Evolutionary conservation across 2,113 vertebrate genomes (phyloP), one percentile per base, ranked within the genome.

Genomic region (Colossoma macropomum): DNA sequence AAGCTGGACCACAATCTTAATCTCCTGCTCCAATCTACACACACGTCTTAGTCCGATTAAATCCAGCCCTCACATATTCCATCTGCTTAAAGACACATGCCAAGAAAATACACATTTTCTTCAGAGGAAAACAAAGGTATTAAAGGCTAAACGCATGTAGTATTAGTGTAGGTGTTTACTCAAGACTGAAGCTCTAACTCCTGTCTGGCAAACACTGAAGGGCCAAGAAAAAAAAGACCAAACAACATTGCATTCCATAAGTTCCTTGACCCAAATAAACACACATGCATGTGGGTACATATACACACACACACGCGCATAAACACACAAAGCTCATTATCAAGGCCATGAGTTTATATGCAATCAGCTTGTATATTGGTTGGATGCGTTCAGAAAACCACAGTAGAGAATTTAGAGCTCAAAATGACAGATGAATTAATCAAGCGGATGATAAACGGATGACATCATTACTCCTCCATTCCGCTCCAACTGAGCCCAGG

Each of bases 1-100:
- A 93, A 91, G 75, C 92, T 85, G 79, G 83, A 85, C 90, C 81
- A 87, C 85, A 86, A 80, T 92, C 92, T 87, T 94, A 95, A 94
- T 94, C 94, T 94, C 86, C 69, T 81, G 81, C 8, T 92, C 88
- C 89, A 94, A 93, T 94, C 93, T 93, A 91, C 92, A 88, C 87
- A 91, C 86, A 87, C 88, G 90, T 86, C 89, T 88, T 91, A 91
- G 89, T 93, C 92, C 90, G 92, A 94, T 95, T 95, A 93, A 93
- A 94, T 92, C 85, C 83, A 85, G 79, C 86, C 89, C n/a, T 86
- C 38, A 38, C 68, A 45, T 86, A 77, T 85, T 87, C 91, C 92
- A 94, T 95, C 94, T 95, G 94, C 87, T 93, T 91, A 78, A 90
- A 92, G 84, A 90, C 88, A 88, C 92, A 86, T 87, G 84, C 12